Evolutionary conservation across 92 coral and sea anemone genomes (phyloP).

Genomic region (Diadumene lineata): DNA sequence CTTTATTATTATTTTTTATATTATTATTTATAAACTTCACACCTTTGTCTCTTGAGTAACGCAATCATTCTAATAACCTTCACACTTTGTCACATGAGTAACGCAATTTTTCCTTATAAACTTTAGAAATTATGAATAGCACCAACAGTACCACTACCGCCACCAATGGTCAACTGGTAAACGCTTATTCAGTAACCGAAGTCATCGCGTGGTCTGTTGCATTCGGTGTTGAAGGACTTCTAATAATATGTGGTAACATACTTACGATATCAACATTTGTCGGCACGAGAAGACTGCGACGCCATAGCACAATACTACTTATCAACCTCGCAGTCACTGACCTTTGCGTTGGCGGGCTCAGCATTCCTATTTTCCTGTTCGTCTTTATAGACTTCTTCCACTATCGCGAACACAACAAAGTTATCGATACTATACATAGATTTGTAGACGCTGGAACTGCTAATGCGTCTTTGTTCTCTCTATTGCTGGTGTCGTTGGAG

Average conservation of each 20-base stretch:
- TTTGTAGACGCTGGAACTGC: constrained; percentile 35
- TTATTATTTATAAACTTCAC: no score
- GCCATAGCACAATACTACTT: constrained; percentile 30
- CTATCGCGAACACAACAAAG: background rate
- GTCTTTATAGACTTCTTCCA: constrained; percentile 18
- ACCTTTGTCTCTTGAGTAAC: no score
- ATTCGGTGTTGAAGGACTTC: constrained; percentile 35
- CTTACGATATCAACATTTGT: constrained; percentile 35
- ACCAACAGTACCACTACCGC: no score
- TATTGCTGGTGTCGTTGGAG: constrained; percentile 52
- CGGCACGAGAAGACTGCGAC: constrained; percentile 35
- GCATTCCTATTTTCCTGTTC: constrained; percentile 8
- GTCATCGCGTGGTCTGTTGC: constrained; percentile 34
- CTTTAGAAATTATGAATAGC: constrained; percentile 19
- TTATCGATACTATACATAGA: constrained; percentile 6
- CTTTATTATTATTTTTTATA: no score
- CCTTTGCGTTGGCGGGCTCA: constrained; percentile 40
- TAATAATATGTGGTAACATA: constrained; percentile 44
- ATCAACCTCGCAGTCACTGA: constrained; percentile 52
- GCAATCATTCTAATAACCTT: no score
- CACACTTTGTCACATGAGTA: background rate
- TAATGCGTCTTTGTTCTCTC: constrained; percentile 44
- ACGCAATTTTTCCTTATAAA: constrained; percentile 1
- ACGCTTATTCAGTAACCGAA: constrained; percentile 23
- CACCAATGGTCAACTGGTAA: no score